Evolutionary conservation across 1,140 invertebrate genomes (phyloP), one percentile per base, ranked within the genome.

Genomic region (Limonius californicus): DNA sequence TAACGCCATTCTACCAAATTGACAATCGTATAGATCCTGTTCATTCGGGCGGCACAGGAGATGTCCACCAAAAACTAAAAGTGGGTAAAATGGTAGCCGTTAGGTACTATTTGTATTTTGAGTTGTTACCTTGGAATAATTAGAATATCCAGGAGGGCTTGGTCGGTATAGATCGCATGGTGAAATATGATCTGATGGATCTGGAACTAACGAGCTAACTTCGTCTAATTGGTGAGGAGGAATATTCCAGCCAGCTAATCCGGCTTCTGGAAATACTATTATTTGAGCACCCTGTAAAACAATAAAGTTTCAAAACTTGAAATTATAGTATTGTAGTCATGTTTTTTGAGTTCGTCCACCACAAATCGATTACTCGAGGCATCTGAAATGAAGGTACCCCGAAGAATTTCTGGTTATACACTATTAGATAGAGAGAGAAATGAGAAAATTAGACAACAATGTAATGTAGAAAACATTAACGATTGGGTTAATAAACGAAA

Each of bases 181-280:
- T 12, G 53, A 23, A 7, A 55, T 32, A 27, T 16, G 6, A 3
- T 11, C 2, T 6, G 4, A 12, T 16, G 27, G 14, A 11, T 55
- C 53, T 6, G 53, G 53, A 7, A 55, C 27, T 12, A 12, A 4
- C n/a, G 53, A 4, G 27, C 21, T 32, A 14, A 27, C 8, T 27
- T 23, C 18, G 8, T 14, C 21, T 30, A 55, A 2, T n/a, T 2
- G 1, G 6, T 63, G 16, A 3, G 19, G 14, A 4, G 39, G 19
- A n/a, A 59, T 39, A 27, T 18, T 43, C 9, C 19, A 32, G 0
- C 55, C 47, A 4, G 62, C 61, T 4, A 88, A 67, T 6, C 85
- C 85, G 69, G 83, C 80, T 76, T 95, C 92, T 0, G 92, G 92
- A 71, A 94, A 94, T 1, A 94, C 88, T 2, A 95, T 80, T 12